These are phyloP conservation scores for Uria lomvia DNA, from an alignment of 2,113 vertebrate species.

Conservation along the genomic window DNA sequence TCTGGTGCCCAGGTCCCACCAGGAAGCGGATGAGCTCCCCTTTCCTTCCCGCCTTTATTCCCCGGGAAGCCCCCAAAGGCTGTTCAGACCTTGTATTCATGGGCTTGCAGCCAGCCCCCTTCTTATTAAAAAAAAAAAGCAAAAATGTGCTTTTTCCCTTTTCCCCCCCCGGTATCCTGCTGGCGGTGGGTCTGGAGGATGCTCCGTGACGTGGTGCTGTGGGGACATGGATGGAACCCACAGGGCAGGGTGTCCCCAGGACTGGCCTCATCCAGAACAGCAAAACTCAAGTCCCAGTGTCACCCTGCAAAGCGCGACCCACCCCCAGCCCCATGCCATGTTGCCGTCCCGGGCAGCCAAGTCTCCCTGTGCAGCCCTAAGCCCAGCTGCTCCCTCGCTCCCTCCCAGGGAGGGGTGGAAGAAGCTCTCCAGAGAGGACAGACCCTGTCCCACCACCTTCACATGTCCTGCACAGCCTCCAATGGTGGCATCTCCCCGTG, in stretches of 20 bases:
- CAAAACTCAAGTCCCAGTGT: neutral
- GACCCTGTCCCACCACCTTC: neutral
- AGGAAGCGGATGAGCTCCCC: neutral
- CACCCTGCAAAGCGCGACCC: neutral
- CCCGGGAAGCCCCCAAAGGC: neutral
- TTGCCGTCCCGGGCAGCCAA: neutral
- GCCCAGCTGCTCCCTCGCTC: neutral
- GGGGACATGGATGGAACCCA: neutral
- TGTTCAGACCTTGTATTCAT: neutral
- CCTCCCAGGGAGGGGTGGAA: neutral
- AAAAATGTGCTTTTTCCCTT: neutral
- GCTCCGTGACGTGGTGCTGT: neutral
- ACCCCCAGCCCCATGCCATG: accelerated
- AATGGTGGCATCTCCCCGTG: accelerated
- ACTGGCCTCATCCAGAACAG: neutral
- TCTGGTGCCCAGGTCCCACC: neutral
- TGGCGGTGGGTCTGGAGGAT: neutral
- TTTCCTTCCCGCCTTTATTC: no score
- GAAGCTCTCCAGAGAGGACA: neutral
- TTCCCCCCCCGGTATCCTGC: accelerated
- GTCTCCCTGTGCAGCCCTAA: accelerated
- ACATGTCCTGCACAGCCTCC: neutral
- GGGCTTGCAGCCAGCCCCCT: neutral
- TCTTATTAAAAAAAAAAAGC: neutral
- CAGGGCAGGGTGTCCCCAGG: neutral